Conservation (phyloP, 2,888 invertebrate species). For the Cheilosia vernalis region DNA sequence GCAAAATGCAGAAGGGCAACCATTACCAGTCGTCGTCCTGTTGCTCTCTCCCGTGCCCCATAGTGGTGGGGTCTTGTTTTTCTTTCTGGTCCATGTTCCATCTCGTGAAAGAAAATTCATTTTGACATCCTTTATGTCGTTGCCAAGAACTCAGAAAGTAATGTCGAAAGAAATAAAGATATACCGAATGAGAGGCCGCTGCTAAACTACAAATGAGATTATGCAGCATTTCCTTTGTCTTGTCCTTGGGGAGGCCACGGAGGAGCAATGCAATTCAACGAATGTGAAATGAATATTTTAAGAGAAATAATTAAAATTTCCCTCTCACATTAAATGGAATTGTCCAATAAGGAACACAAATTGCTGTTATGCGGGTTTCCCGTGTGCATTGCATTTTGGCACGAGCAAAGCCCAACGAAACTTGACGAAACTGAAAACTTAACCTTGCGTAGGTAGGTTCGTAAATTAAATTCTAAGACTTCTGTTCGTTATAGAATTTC, state of each 20-base stretch:
- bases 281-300: conserved; percentile 63
- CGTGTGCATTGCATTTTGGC: not conserved
- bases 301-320: conserved; percentile 58
- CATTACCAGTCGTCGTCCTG: conserved; percentile 58
- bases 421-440: not conserved
- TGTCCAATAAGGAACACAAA: not conserved
- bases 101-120: conserved; percentile 60
- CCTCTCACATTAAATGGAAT: conserved; percentile 36
- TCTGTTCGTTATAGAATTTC: too few species aligned
- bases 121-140: conserved; percentile 66
- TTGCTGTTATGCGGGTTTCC: not conserved
- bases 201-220: conserved; percentile 68
- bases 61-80: not conserved
- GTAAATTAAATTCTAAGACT: not conserved
- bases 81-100: conserved; percentile 40
- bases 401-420: not conserved
- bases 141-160: conserved; percentile 72
- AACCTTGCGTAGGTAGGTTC: too few species aligned
- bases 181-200: conserved; percentile 7
- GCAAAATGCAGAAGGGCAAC: conserved; percentile 73
- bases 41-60: conserved; percentile 35
- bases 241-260: conserved; percentile 12
- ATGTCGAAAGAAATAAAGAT: conserved; percentile 38
- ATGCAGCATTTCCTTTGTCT: conserved; percentile 69
- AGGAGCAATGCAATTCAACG: conserved; percentile 36